These are phyloP conservation scores for Bellardia pandia DNA, from an alignment of 2,888 invertebrate genomes.

Conservation along the genomic window DNA sequence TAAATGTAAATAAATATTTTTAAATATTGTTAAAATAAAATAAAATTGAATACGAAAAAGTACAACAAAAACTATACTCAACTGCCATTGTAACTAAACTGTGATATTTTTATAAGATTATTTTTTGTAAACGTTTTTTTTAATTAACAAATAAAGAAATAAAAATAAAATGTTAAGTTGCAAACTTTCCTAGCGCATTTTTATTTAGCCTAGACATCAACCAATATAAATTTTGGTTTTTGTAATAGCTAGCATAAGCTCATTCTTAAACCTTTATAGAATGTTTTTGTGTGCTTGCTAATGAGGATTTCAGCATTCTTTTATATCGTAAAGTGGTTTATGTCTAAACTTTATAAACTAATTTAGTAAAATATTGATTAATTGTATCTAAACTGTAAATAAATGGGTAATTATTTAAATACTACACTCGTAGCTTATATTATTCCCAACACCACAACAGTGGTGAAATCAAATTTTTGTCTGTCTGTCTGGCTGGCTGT, in stretches of 20 bases:
- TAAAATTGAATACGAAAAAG: not conserved
- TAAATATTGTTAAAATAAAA: not conserved
- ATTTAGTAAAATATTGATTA: not conserved
- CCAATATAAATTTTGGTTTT: not conserved
- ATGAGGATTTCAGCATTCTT: not conserved
- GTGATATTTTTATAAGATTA: constrained; percentile 29
- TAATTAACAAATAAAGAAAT: constrained; percentile 5
- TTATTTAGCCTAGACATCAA: constrained; percentile 26
- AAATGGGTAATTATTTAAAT: not conserved
- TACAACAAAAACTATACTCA: not conserved
- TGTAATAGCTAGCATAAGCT: not conserved
- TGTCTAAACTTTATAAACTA: not conserved
- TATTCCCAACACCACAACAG: no score
- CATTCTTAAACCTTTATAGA: not conserved
- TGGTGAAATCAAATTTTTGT: no score
- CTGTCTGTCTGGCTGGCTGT: no score
- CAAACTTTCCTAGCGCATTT: not conserved
- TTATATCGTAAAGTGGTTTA: not conserved
- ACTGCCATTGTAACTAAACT: constrained; percentile 4
- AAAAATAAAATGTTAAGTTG: not conserved
- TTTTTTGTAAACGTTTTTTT: not conserved
- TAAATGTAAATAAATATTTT: not conserved
- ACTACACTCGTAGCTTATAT: no score
- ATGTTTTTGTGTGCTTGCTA: no score
- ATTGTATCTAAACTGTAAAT: not conserved